Evolutionary conservation across 1,140 invertebrate genomes (phyloP), one percentile per base, ranked within the genome.

Genomic region (Megathymus violae): DNA sequence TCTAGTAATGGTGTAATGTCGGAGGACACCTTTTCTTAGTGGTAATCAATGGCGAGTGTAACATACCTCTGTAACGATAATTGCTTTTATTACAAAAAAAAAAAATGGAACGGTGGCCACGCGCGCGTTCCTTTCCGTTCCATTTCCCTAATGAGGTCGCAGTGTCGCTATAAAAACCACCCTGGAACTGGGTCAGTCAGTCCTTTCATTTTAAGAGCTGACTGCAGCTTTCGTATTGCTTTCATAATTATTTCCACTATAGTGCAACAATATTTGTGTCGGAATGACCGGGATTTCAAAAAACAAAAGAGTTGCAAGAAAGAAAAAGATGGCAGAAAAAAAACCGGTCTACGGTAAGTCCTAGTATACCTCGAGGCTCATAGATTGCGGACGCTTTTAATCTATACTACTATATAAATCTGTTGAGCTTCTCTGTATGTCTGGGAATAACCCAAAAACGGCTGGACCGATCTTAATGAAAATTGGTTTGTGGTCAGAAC

Each of bases 101-200:
- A 62, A 51, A 40, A 41, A 51, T 51, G 43, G 13, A 51, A n/a
- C 11, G 6, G 51, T 50, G 62, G 62, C 58, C 52, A 3, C 19
- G 34, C 19, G 40, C 22, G 25, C 15, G 38, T 60, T 63, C 60
- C 54, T 54, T 66, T 64, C 54, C 63, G 50, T 47, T 48, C 61
- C 62, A 59, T 48, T 60, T 62, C 44, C 16, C 60, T 82, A 80
- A 82, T 65, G 71, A 79, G 76, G 67, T 78, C 62, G 64, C 62
- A 74, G 68, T 82, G 79, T 74, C 62, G 72, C 69, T 73, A 59
- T 70, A 75, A 73, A 76, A 69, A 62, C 60, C 25, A 48, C 51
- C 36, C 46, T 50, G 41, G 36, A 80, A 81, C 52, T 80, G 61
- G 80, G 78, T 82, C 80, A 78, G 64, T 82, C 80, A 76, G 64